Conservation (phyloP, 2,888 invertebrate genomes). For the Xestia xanthographa region DNA sequence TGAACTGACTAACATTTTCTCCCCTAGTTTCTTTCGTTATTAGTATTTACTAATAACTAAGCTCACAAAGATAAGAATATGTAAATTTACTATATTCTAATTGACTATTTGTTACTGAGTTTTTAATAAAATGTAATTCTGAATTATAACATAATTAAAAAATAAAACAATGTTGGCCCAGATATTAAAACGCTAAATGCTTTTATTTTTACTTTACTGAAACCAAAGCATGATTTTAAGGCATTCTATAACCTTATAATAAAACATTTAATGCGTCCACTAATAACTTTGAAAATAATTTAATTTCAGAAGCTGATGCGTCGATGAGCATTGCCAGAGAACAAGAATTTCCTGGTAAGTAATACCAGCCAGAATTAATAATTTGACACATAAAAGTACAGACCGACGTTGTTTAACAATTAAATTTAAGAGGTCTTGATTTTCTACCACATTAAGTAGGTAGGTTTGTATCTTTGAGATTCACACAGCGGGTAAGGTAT, state of each 20-base stretch:
- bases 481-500: background rate
- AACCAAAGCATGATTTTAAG: constrained; percentile 52
- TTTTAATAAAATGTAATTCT: background rate
- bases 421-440: too few relatives aligned
- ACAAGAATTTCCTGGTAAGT: constrained; percentile 91
- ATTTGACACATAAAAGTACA: background rate
- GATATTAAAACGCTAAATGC: background rate
- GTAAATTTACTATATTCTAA: background rate
- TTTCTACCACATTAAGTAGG: background rate
- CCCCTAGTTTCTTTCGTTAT: background rate
- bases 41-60: background rate
- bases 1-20: background rate
- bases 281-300: background rate
- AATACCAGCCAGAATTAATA: background rate
- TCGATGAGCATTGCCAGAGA: constrained; percentile 93
- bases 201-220: constrained; percentile 5
- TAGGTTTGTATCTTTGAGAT: background rate
- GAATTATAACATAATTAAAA: background rate
- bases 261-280: background rate
- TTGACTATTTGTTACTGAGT: background rate
- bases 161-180: background rate
- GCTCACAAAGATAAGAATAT: background rate
- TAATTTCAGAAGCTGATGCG: constrained; percentile 92
- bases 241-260: background rate
- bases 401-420: background rate